These are phyloP conservation scores for Pipra filicauda DNA, from an alignment of 2,113 vertebrate genomes.

Conservation along the genomic window DNA sequence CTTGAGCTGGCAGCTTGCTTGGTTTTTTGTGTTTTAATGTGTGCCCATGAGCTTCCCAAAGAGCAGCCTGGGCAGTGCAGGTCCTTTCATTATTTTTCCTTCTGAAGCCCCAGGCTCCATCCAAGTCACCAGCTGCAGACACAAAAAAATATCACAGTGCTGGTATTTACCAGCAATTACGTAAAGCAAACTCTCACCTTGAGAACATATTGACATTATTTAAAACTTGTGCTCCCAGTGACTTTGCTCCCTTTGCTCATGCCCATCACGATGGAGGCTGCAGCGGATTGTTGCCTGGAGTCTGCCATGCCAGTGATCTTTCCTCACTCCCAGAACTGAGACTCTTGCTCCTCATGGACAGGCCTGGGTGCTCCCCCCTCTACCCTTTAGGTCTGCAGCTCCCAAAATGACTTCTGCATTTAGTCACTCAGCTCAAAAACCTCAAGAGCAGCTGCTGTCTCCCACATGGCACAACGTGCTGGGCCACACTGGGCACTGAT, in stretches of 20 bases:
- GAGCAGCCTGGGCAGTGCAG: neutral
- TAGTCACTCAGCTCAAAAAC: neutral
- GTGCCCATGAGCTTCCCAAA: neutral
- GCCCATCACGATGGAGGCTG: accelerated
- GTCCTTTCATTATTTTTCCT: neutral
- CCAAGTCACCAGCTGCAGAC: neutral
- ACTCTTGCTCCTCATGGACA: neutral
- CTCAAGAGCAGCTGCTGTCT: neutral
- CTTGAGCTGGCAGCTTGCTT: neutral
- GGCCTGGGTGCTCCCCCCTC: neutral
- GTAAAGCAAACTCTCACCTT: neutral
- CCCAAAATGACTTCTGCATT: accelerated
- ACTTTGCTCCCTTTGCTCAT: neutral
- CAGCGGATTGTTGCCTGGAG: neutral
- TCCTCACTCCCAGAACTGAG: accelerated
- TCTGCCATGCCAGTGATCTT: accelerated
- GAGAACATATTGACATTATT: neutral
- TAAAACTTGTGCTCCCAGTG: neutral
- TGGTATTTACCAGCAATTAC: neutral
- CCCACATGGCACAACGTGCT: neutral
- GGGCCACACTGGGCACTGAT: accelerated
- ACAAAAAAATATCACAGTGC: neutral
- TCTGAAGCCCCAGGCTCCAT: neutral
- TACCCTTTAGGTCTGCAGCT: neutral
- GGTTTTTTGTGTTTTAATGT: neutral